A percentile compares a stretch with the other conserved stretches of the same genome.
Evolutionary conservation across 1,140 invertebrate genomes (phyloP).

Genomic region (Penaeus japonicus): DNA sequence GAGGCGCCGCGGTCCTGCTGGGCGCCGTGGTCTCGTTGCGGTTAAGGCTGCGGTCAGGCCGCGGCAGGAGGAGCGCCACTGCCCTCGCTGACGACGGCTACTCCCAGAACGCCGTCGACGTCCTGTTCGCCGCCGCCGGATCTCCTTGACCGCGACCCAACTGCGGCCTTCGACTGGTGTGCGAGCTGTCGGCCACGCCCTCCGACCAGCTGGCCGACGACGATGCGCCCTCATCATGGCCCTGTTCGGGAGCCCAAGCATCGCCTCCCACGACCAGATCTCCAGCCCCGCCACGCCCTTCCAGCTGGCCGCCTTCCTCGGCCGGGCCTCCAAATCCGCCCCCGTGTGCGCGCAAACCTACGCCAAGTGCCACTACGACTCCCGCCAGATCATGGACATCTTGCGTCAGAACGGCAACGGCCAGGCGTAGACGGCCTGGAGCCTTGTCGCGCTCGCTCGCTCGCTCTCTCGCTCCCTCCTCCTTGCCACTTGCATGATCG

Average conservation of each 20-base stretch:
- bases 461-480: neutral
- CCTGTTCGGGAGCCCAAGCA: neutral
- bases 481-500: too few relatives aligned
- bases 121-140: neutral
- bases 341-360: neutral
- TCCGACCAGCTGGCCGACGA: neutral
- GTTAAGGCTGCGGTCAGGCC: neutral
- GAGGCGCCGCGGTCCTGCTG: neutral
- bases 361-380: neutral
- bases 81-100: neutral
- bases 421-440: too few relatives aligned
- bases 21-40: neutral
- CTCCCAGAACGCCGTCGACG: neutral
- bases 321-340: neutral
- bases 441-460: neutral
- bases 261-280: neutral
- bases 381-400: neutral
- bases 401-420: neutral
- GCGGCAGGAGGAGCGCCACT: neutral
- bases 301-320: neutral
- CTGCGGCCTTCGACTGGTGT: conserved; percentile 28
- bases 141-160: neutral
- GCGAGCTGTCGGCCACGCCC: conserved; percentile 21
- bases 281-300: conserved; percentile 3
- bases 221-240: neutral